Percentiles rank a stretch among this genome's conserved stretches.
phyloP scores from a whole-genome alignment of 2,888 invertebrate species.

The Perdita meconis region DNA sequence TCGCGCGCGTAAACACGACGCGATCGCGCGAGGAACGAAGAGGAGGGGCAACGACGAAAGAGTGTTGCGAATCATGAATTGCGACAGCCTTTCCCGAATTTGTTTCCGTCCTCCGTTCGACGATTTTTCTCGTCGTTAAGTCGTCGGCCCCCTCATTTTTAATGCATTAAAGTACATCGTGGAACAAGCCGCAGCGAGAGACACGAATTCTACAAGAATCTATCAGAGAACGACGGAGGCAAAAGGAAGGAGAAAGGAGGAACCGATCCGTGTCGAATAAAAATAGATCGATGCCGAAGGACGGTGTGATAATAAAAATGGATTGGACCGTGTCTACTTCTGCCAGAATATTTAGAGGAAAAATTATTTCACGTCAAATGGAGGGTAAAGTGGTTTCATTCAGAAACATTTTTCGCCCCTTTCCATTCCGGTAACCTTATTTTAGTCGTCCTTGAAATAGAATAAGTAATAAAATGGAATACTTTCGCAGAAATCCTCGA shows the following conservation, averaged over 20 bases:
- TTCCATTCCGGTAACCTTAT: slow-evolving; percentile 4
- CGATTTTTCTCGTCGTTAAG: slow-evolving; percentile 45
- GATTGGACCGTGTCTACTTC: slow-evolving; percentile 12
- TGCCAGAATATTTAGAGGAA: slow-evolving; percentile 9
- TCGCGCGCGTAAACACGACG: slow-evolving; percentile 1
- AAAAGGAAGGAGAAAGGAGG: neutral
- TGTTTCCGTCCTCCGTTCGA: slow-evolving; percentile 12
- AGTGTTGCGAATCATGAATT: slow-evolving; percentile 12
- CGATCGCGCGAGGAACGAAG: neutral
- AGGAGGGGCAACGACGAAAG: neutral
- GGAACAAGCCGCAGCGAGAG: slow-evolving; percentile 12
- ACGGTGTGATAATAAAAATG: slow-evolving; percentile 34
- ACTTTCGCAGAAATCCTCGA: too few relatives aligned
- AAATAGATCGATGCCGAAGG: slow-evolving; percentile 30
- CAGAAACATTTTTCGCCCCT: slow-evolving; percentile 14
- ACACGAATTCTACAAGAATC: slow-evolving; percentile 49
- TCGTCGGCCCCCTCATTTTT: slow-evolving; percentile 40
- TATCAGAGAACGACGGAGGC: slow-evolving; percentile 28
- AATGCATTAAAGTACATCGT: slow-evolving; percentile 54
- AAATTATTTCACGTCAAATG: slow-evolving; percentile 23
- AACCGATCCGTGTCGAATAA: slow-evolving; percentile 38
- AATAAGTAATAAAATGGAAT: neutral
- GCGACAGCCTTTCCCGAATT: neutral
- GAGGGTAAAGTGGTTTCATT: slow-evolving; percentile 23
- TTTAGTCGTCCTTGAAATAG: neutral